A percentile compares a stretch with the other conserved stretches of the same genome.
Conservation (phyloP, 2,888 invertebrate genomes). For the Hemaris fuciformis region DNA sequence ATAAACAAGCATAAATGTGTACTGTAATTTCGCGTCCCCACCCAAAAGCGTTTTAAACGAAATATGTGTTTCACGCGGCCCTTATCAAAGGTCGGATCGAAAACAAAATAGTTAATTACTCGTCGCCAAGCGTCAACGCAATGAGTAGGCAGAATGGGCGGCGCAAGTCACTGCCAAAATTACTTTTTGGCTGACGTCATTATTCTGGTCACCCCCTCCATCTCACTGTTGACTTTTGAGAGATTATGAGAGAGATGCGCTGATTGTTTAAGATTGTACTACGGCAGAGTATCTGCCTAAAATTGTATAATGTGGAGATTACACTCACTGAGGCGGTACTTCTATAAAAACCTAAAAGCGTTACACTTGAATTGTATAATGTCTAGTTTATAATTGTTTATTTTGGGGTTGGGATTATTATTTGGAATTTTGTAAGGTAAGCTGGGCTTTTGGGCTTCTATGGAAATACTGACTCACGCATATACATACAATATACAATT, state of each 20-base stretch:
- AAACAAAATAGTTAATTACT: constrained; percentile 51
- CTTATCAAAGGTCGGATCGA: constrained; percentile 27
- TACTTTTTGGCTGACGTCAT: constrained; percentile 64
- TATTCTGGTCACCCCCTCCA: constrained; percentile 33
- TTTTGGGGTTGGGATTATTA: too few relatives aligned
- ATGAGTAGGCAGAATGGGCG: constrained; percentile 40
- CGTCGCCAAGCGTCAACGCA: constrained; percentile 34
- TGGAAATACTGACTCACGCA: too few relatives aligned
- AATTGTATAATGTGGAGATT: neutral
- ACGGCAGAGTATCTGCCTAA: neutral
- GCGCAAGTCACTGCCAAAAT: constrained; percentile 62
- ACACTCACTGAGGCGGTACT: too few relatives aligned
- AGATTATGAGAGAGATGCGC: constrained; percentile 11
- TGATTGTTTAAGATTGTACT: neutral
- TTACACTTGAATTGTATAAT: too few relatives aligned
- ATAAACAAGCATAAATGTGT: too few relatives aligned
- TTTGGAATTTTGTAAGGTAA: too few relatives aligned
- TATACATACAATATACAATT: too few relatives aligned
- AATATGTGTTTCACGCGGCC: neutral
- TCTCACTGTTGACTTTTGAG: neutral
- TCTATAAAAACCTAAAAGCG: too few relatives aligned
- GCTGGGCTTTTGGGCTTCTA: too few relatives aligned
- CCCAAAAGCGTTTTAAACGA: neutral
- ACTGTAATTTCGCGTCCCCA: too few relatives aligned
- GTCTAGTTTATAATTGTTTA: too few relatives aligned